Conservation (phyloP, 2,113 vertebrate genomes). For the Accipiter cooperii region DNA sequence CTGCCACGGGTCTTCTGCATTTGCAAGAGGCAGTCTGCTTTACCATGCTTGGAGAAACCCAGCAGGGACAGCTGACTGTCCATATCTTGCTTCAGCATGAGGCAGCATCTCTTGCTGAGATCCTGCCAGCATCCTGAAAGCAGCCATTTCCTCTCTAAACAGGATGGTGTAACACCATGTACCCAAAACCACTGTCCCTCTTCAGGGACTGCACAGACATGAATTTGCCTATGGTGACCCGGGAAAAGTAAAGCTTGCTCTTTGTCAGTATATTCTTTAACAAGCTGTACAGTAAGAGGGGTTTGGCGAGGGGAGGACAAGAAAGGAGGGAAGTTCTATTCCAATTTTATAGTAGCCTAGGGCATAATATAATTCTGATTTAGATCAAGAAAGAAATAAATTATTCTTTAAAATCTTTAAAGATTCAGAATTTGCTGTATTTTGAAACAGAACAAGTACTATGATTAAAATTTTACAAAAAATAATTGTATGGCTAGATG, state of each 20-base stretch:
- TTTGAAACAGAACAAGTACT: not conserved
- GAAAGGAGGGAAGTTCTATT: not conserved
- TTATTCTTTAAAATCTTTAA: not conserved
- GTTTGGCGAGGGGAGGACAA: not conserved
- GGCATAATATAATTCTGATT: not conserved
- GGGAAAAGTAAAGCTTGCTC: not conserved
- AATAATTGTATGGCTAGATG: not conserved
- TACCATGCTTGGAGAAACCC: not conserved
- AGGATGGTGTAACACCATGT: not conserved
- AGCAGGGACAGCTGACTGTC: not conserved
- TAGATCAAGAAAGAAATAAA: not conserved
- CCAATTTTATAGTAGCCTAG: not conserved
- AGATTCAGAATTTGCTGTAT: not conserved
- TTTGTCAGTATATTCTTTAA: not conserved
- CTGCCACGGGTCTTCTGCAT: not conserved
- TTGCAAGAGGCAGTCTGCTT: not conserved
- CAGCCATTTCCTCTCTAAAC: not conserved
- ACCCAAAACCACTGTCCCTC: not conserved
- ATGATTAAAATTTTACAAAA: not conserved
- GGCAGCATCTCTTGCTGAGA: not conserved
- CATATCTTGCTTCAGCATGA: fast-evolving
- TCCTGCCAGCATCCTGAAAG: not conserved
- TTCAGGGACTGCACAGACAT: not conserved
- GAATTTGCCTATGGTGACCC: not conserved
- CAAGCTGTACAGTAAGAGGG: not conserved